Evolutionary conservation across 2,888 invertebrate genomes (phyloP), one percentile per base, ranked within the genome.

Genomic region (Megalurothrips usitatus): DNA sequence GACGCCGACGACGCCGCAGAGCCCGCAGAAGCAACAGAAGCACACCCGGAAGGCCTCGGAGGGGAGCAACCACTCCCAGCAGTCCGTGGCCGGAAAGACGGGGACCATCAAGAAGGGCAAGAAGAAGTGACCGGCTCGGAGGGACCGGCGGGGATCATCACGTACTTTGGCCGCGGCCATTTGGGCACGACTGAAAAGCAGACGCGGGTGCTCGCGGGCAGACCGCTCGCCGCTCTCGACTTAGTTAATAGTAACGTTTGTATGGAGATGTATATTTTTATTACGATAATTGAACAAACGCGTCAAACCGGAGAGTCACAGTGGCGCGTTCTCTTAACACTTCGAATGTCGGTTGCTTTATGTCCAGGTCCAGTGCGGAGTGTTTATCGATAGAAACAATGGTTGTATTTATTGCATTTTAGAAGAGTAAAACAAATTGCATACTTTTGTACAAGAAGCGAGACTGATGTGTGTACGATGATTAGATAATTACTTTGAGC

Each of bases 71-170:
- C 17, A 17, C 17, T 58, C 14, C 10, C 6, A 17, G 17, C 58
- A 58, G 58, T 58, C 58, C 17, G 23, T 12, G 26, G 9, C 68
- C 23, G 68, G 68, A 8, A 75, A 75, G 26, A 26, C 68, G 26
- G 68, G 68, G 23, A 75, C 68, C 68, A 75, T 75, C 68, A 75
- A 75, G 26, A 75, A 75, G 26, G 68, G 68, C 9, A 75, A 75
- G 26, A 75, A 75, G 26, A 75, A 75, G 68, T 75, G 26, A 75
- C 68, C 8, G 23, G 6, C 14, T 6, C n/a, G n/a, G 17, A 17
- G 17, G 58, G 58, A 6, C 26, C 11, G 26, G 26, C 23, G 3
- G 12, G 23, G 11, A 2, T 11, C 8, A 14, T 68, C 23, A n/a
- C n/a, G 2, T 6, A 23, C 23, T 11, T 8, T 26, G 68, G 26